A percentile compares a stretch with the other conserved stretches of the same genome.
Conservation (phyloP, 2,888 invertebrate species). For the Microctonus brassicae region DNA sequence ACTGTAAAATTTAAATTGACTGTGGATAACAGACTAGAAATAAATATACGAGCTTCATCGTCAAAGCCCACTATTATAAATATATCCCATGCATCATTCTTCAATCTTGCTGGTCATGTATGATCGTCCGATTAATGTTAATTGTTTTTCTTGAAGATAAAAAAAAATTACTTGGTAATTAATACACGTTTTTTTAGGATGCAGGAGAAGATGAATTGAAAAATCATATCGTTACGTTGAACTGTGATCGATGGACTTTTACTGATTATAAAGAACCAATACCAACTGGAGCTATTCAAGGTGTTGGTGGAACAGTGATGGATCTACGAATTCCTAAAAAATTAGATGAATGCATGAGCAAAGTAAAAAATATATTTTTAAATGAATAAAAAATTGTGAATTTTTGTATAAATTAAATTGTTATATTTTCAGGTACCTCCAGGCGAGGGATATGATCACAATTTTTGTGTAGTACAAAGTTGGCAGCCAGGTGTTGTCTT, state of each 20-base stretch:
- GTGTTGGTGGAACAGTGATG: constrained; percentile 80
- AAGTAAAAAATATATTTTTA: constrained; percentile 64
- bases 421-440: constrained; percentile 67
- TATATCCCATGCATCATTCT: constrained; percentile 75
- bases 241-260: constrained; percentile 82
- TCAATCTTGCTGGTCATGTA: constrained; percentile 76
- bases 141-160: neutral
- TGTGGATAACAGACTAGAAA: constrained; percentile 70
- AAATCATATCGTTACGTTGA: constrained; percentile 80
- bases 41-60: constrained; percentile 72
- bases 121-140: constrained; percentile 40
- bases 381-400: neutral
- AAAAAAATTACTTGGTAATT: neutral
- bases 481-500: constrained; percentile 71
- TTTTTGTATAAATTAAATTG: neutral
- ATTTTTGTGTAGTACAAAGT: constrained; percentile 76
- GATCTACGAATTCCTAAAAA: constrained; percentile 80
- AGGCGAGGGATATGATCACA: constrained; percentile 83
- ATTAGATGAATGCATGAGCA: constrained; percentile 76
- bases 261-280: constrained; percentile 77
- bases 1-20: constrained; percentile 72
- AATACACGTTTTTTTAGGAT: constrained; percentile 67
- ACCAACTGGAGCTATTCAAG: constrained; percentile 79
- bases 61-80: constrained; percentile 74
- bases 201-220: constrained; percentile 75